A percentile compares a stretch with the other conserved stretches of the same genome.
Conservation (phyloP, 1,140 invertebrate genomes). For the Drosophila grimshawi region DNA sequence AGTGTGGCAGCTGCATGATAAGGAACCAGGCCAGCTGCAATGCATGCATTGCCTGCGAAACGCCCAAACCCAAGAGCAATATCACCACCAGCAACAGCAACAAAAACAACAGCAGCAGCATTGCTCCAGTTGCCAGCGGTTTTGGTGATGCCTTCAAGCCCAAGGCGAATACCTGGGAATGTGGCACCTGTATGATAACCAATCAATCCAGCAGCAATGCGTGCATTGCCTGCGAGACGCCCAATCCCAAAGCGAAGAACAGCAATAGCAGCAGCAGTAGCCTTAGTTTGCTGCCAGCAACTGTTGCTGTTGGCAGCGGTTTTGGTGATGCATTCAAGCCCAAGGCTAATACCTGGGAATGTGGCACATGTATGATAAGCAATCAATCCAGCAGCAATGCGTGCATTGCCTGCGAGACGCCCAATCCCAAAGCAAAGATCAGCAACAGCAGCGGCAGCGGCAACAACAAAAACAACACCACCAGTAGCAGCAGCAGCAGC, state of each 20-base stretch:
- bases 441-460: conserved; percentile 50
- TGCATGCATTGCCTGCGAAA: conserved; percentile 85
- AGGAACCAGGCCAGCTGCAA: conserved; percentile 85
- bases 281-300: neutral
- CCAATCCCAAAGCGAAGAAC: neutral
- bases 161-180: conserved; percentile 87
- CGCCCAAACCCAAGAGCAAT: neutral
- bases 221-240: conserved; percentile 84
- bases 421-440: conserved; percentile 55
- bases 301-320: conserved; percentile 15
- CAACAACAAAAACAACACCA: conserved; percentile 10
- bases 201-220: conserved; percentile 86
- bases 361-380: conserved; percentile 86
- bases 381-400: conserved; percentile 86
- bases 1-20: conserved; percentile 88
- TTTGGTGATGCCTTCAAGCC: conserved; percentile 87
- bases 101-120: neutral
- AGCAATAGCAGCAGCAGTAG: neutral
- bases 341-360: conserved; percentile 87
- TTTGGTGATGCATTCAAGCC: conserved; percentile 87
- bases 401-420: conserved; percentile 86
- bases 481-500: neutral
- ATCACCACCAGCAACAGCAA: neutral
- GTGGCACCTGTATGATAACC: conserved; percentile 86
- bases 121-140: conserved; percentile 22